phyloP scores from a whole-genome alignment of 2,113 vertebrate species.

The Indri indri region DNA sequence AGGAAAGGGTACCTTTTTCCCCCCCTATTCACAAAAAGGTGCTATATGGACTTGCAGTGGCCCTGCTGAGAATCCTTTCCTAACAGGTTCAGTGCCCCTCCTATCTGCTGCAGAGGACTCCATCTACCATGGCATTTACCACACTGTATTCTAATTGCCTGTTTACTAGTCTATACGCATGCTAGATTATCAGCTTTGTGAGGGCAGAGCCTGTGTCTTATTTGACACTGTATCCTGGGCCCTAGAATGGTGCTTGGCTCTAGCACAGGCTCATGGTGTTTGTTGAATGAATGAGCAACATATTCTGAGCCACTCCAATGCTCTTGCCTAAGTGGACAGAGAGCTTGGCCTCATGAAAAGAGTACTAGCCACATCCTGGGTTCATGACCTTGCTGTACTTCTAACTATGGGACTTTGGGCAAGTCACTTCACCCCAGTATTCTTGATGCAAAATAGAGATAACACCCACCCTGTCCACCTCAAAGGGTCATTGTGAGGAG shows the following conservation, averaged over 20 bases:
- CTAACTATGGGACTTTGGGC: not conserved
- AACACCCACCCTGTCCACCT: not conserved
- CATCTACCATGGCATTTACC: not conserved
- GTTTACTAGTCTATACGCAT: not conserved
- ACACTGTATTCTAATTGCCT: not conserved
- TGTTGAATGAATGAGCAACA: slow-evolving; percentile 2
- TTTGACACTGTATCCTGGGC: not conserved
- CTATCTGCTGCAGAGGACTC: not conserved
- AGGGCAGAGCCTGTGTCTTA: not conserved
- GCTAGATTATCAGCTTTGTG: not conserved
- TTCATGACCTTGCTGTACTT: not conserved
- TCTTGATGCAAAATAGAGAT: not conserved
- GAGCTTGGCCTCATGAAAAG: not conserved
- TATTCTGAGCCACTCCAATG: not conserved
- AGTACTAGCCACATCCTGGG: not conserved
- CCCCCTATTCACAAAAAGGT: not conserved
- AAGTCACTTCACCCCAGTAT: not conserved
- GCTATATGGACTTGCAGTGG: not conserved
- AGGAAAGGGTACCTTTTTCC: not conserved
- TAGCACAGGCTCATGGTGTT: not conserved
- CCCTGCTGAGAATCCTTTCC: not conserved
- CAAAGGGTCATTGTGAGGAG: not conserved
- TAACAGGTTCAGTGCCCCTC: not conserved
- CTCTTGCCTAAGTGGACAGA: not conserved
- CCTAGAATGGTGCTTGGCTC: not conserved